phyloP scores from a whole-genome alignment of 2,888 invertebrate species.

The Xestia sexstrigata region DNA sequence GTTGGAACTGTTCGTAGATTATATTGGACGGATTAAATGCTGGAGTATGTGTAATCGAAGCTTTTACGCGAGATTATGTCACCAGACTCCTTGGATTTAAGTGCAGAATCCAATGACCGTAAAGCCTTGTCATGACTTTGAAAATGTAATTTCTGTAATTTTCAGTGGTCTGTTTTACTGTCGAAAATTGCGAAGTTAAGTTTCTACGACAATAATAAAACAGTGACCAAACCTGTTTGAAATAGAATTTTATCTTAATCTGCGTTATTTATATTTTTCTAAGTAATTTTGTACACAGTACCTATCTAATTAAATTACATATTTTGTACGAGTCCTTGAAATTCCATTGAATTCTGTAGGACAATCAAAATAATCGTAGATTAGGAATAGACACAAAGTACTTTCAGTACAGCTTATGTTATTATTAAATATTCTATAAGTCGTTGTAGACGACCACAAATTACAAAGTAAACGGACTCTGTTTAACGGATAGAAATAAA shows the following conservation, averaged over 20 bases:
- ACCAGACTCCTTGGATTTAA: conserved; percentile 4
- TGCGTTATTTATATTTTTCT: neutral
- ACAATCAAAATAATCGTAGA: neutral
- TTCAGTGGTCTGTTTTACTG: conserved; percentile 16
- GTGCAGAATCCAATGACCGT: conserved; percentile 24
- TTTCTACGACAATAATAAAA: neutral
- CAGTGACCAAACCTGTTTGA: conserved; percentile 2
- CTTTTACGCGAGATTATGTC: conserved; percentile 19
- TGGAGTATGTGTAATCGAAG: conserved; percentile 30
- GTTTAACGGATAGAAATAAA: conserved; percentile 11
- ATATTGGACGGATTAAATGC: conserved; percentile 65
- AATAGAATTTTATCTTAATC: conserved; percentile 5
- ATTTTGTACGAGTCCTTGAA: conserved; percentile 5
- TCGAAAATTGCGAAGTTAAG: conserved; percentile 10
- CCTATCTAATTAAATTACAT: conserved; percentile 7
- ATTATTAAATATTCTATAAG: conserved; percentile 8
- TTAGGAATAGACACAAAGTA: neutral
- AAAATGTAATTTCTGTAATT: conserved; percentile 17
- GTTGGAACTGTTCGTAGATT: conserved; percentile 68
- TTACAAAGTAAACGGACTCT: conserved; percentile 5
- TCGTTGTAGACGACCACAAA: conserved; percentile 9
- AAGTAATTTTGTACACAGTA: conserved; percentile 6
- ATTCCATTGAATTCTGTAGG: conserved; percentile 3
- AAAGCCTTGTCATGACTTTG: conserved; percentile 12
- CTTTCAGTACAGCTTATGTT: neutral